These are phyloP conservation scores for Cloeon dipterum DNA, from an alignment of 2,888 invertebrate species.

Conservation along the genomic window DNA sequence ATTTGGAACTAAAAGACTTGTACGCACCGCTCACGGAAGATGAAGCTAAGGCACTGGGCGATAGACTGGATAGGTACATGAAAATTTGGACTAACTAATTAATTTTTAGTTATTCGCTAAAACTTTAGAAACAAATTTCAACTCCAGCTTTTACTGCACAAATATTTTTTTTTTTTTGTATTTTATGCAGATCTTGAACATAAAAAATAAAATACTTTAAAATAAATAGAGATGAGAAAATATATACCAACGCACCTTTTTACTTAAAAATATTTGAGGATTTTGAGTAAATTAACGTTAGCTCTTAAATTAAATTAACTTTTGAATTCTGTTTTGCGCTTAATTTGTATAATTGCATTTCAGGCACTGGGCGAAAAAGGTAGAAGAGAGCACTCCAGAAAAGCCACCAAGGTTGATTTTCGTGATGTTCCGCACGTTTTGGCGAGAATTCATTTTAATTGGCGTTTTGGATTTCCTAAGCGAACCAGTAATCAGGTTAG, in stretches of 20 bases:
- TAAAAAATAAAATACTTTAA: no score
- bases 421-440: conserved; percentile 7
- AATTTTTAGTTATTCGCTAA: not conserved
- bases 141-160: no score
- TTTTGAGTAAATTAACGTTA: no score
- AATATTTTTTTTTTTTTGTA: no score
- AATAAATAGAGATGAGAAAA: no score
- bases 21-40: conserved; percentile 11
- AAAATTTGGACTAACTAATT: not conserved
- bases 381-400: conserved; percentile 1
- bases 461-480: conserved; percentile 2
- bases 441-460: conserved; percentile 6
- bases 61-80: conserved; percentile 11
- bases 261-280: no score
- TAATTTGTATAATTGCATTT: not conserved
- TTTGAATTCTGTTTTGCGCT: no score
- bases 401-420: conserved; percentile 6
- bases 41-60: conserved; percentile 11
- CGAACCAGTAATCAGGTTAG: conserved; percentile 2
- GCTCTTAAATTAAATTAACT: not conserved
- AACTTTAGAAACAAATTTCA: no score
- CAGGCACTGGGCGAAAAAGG: conserved; percentile 7
- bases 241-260: no score
- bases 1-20: conserved; percentile 11
- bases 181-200: no score